Conservation (phyloP, 2,888 invertebrate genomes). For the Callyntrura guangdongensis region DNA sequence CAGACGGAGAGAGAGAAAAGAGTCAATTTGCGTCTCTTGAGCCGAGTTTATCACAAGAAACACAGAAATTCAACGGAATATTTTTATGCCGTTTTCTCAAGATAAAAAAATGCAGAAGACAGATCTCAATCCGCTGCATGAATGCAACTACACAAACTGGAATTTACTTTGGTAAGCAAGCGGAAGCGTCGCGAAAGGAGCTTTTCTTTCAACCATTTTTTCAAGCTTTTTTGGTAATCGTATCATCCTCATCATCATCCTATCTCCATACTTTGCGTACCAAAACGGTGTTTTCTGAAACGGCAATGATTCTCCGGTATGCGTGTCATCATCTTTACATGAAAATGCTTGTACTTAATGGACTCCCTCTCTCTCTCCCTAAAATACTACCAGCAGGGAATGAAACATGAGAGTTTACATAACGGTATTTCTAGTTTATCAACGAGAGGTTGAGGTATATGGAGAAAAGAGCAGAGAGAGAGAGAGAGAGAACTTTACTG, state of each 20-base stretch:
- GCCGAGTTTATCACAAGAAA: constrained; percentile 40
- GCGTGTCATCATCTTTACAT: constrained; percentile 46
- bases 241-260: constrained; percentile 70
- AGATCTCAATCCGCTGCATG: constrained; percentile 64
- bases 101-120: constrained; percentile 27
- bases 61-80: constrained; percentile 10
- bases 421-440: constrained; percentile 25
- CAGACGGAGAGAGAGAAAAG: not conserved
- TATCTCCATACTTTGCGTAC: constrained; percentile 68
- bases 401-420: constrained; percentile 73
- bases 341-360: constrained; percentile 60
- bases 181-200: not conserved
- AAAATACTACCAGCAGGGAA: constrained; percentile 48
- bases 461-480: too few relatives aligned
- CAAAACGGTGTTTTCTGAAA: constrained; percentile 59
- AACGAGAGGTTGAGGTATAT: constrained; percentile 10
- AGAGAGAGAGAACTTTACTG: too few relatives aligned
- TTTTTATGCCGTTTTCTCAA: not conserved
- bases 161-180: constrained; percentile 20
- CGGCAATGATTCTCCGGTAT: constrained; percentile 60
- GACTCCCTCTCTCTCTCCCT: constrained; percentile 26
- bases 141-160: constrained; percentile 69
- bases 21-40: constrained; percentile 63
- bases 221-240: constrained; percentile 60
- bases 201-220: constrained; percentile 41